Percentiles rank a stretch among this genome's conserved stretches.
These are phyloP conservation scores for Trissolcus japonicus DNA, from an alignment of 2,888 invertebrate genomes.

Conservation along the genomic window DNA sequence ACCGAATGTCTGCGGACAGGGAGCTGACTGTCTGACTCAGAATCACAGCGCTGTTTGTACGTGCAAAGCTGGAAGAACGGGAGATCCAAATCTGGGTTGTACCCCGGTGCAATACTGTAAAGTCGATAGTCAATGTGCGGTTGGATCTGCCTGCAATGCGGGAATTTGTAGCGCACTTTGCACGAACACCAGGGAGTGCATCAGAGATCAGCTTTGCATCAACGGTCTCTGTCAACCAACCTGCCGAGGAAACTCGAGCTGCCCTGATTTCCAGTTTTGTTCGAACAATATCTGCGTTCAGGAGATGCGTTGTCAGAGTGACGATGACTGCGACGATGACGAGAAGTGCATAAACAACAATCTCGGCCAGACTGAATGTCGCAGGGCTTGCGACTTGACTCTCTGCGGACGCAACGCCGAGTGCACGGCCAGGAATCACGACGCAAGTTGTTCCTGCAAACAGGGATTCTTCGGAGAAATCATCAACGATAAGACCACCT, in stretches of 20 bases:
- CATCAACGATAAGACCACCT: slow-evolving; percentile 85
- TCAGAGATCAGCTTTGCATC: slow-evolving; percentile 90
- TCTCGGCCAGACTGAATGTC: slow-evolving; percentile 86
- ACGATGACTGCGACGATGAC: slow-evolving; percentile 84
- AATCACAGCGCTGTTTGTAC: slow-evolving; percentile 89
- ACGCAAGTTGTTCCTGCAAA: slow-evolving; percentile 86
- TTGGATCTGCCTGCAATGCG: slow-evolving; percentile 89
- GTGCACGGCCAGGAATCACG: slow-evolving; percentile 85
- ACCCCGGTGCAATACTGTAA: slow-evolving; percentile 89
- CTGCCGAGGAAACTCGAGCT: slow-evolving; percentile 87
- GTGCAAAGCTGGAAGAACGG: slow-evolving; percentile 90
- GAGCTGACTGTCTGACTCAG: slow-evolving; percentile 85
- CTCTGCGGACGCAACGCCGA: slow-evolving; percentile 89
- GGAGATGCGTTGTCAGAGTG: slow-evolving; percentile 85
- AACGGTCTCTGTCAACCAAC: slow-evolving; percentile 90
- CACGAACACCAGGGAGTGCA: slow-evolving; percentile 88
- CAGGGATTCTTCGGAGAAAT: slow-evolving; percentile 86
- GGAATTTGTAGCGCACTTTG: slow-evolving; percentile 90
- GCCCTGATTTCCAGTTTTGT: slow-evolving; percentile 91
- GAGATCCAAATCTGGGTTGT: slow-evolving; percentile 91
- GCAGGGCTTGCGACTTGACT: slow-evolving; percentile 84
- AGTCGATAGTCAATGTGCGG: slow-evolving; percentile 87
- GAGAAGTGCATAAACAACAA: slow-evolving; percentile 85
- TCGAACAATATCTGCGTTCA: slow-evolving; percentile 90
- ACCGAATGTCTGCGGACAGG: slow-evolving; percentile 88